Base-by-base conservation (phyloP, 2,888 invertebrate genomes). In the Chironomus riparius region DNA sequence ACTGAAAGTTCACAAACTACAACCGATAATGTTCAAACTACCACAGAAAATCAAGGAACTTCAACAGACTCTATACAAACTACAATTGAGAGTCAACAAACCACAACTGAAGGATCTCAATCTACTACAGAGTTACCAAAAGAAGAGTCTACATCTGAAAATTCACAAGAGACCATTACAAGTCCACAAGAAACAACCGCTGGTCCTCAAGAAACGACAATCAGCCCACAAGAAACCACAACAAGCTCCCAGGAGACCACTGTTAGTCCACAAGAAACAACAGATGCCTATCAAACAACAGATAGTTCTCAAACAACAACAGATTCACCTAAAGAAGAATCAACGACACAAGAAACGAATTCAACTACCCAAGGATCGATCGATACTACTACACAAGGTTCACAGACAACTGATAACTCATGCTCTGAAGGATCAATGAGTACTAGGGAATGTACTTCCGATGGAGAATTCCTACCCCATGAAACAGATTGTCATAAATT, bases 401-500 rank as follows among this genome's bases (percentile, higher is more conserved):
- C 77, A 15, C 76, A 70, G 24, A 62, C 76, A 6, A 76, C 21
- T 1, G 75, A 15, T 75, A 72, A 48, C 3, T 15, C 62, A 50
- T 15, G 15, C 38, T 76, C 77, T 13, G 47, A 68, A 56, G 70
- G 5, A 5, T 28, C 77, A 18, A 56, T 77, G 18, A 78, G 78
- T n/a, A 68, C 74, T 5, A 79, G 82, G 80, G 86, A 80, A 48
- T 86, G 86, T 70, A 79, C 77, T 1, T 28, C 28, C 13, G 77
- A 79, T 1, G 86, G 85, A 76, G 86, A 86, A 28, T 86, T 85
- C 77, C 79, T 83, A 24, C 81, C 82, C 0, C 85, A 86, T 80
- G 81, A 82, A 2, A 79, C 79, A 12, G 85, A 88, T 77, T 91
- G 91, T 79, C 85, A 85, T 47, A 89, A 88, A 80, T 91, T 91